A percentile compares a stretch with the other conserved stretches of the same genome.
Conservation (phyloP, 2,888 invertebrate genomes). For the Conistra vaccinii region DNA sequence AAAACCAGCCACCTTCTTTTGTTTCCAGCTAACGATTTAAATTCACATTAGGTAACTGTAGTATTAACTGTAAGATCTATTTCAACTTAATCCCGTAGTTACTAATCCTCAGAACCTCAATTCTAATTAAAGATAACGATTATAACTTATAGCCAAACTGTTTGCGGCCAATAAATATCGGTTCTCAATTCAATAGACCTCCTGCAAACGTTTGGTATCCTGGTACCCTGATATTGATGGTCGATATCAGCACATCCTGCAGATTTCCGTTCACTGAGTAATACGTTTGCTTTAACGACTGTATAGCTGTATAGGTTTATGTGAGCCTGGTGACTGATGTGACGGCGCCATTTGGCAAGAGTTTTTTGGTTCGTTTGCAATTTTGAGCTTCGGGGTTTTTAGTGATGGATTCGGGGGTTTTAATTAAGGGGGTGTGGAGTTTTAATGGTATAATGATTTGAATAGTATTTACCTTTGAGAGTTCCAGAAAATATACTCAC, state of each 20-base stretch:
- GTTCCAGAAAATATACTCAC: not conserved
- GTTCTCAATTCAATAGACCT: constrained; percentile 75
- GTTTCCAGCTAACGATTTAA: not conserved
- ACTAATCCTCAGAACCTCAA: constrained; percentile 13
- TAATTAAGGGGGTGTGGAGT: constrained; percentile 14
- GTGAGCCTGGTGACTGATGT: constrained; percentile 57
- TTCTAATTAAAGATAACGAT: constrained; percentile 54
- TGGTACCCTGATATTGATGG: constrained; percentile 73
- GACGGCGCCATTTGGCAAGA: constrained; percentile 46
- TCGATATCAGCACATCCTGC: constrained; percentile 82
- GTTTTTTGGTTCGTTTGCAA: constrained; percentile 51
- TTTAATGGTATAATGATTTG: not conserved
- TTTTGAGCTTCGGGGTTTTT: constrained; percentile 32
- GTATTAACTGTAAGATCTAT: not conserved
- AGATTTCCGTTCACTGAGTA: constrained; percentile 81
- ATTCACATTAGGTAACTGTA: not conserved
- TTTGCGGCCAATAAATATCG: constrained; percentile 77
- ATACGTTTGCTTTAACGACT: constrained; percentile 82
- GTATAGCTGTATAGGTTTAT: constrained; percentile 63
- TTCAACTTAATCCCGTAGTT: constrained; percentile 26
- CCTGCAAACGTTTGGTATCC: constrained; percentile 73
- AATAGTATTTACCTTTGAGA: not conserved
- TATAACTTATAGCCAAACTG: constrained; percentile 61
- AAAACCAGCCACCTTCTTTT: too few relatives aligned
- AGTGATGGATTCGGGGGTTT: constrained; percentile 42